These are phyloP conservation scores for Timema podura DNA, from an alignment of 2,888 invertebrate genomes.

Conservation along the genomic window DNA sequence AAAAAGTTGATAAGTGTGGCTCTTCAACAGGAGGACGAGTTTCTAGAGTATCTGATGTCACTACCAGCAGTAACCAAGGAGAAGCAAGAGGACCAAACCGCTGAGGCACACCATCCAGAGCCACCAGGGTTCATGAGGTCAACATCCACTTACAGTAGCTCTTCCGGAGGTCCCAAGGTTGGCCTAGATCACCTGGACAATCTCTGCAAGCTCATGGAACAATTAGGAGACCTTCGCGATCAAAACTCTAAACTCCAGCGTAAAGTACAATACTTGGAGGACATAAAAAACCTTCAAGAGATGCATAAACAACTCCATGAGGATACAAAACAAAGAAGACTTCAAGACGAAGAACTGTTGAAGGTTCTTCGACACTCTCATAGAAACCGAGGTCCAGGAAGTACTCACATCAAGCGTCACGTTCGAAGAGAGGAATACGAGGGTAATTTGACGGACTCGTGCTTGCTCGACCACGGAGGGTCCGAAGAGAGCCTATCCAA, in stretches of 20 bases:
- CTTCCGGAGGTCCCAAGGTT: slow-evolving; percentile 24
- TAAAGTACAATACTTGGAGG: slow-evolving; percentile 67
- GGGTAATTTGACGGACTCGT: slow-evolving; percentile 8
- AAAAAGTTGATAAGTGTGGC: slow-evolving; percentile 28
- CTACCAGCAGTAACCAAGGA: slow-evolving; percentile 39
- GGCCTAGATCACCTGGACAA: slow-evolving; percentile 75
- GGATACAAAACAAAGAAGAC: slow-evolving; percentile 29
- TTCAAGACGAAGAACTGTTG: slow-evolving; percentile 19
- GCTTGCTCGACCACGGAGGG: slow-evolving; percentile 42
- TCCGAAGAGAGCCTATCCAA: slow-evolving; percentile 61
- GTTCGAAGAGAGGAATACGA: slow-evolving; percentile 49
- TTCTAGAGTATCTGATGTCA: slow-evolving; percentile 47
- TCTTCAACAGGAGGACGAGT: slow-evolving; percentile 42
- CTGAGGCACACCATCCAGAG: slow-evolving; percentile 3
- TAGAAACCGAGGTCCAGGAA: background rate
- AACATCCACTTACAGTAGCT: slow-evolving; percentile 18
- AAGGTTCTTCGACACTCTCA: slow-evolving; percentile 19
- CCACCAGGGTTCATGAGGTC: slow-evolving; percentile 22
- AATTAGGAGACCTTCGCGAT: slow-evolving; percentile 65
- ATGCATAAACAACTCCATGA: slow-evolving; percentile 51
- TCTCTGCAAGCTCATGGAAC: slow-evolving; percentile 70
- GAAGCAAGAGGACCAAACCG: slow-evolving; percentile 17
- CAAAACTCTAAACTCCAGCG: slow-evolving; percentile 66
- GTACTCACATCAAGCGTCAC: background rate
- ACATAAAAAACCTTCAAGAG: slow-evolving; percentile 60